Conservation (phyloP, 2,797 vertebrate species). For the Etheostoma perlongum region DNA sequence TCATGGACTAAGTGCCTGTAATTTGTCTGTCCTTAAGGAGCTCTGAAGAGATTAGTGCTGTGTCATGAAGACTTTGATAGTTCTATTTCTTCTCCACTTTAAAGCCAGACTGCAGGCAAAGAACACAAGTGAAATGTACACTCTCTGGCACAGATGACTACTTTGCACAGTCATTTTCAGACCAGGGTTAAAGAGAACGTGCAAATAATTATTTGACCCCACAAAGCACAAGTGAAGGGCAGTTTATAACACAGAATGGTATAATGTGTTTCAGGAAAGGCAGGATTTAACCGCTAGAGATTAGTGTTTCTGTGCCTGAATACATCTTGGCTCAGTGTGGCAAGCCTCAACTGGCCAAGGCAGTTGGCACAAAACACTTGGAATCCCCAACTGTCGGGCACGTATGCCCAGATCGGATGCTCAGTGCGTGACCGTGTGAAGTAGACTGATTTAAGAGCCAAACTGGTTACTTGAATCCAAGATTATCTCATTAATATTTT, state of each 20-base stretch:
- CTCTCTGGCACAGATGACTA: slow-evolving; percentile 9
- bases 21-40: slow-evolving; percentile 40
- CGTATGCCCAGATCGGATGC: not conserved
- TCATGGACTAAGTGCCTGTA: slow-evolving; percentile 31
- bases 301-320: not conserved
- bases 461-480: no score
- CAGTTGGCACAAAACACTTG: no score
- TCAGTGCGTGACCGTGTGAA: slow-evolving; percentile 5
- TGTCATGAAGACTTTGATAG: slow-evolving; percentile 13
- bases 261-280: not conserved
- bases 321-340: no score
- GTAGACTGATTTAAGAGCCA: not conserved
- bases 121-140: slow-evolving; percentile 1
- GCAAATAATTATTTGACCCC: not conserved
- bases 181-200: slow-evolving; percentile 5
- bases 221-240: not conserved
- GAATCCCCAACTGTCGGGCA: slow-evolving; percentile 10
- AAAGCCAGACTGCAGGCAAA: slow-evolving; percentile 21
- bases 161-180: not conserved
- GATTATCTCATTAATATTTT: no score
- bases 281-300: slow-evolving; percentile 8
- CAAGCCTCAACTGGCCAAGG: no score
- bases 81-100: slow-evolving; percentile 27
- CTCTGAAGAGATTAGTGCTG: slow-evolving; percentile 42
- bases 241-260: not conserved